phyloP scores from a whole-genome alignment of 2,113 vertebrate genomes.

The Eidolon helvum region DNA sequence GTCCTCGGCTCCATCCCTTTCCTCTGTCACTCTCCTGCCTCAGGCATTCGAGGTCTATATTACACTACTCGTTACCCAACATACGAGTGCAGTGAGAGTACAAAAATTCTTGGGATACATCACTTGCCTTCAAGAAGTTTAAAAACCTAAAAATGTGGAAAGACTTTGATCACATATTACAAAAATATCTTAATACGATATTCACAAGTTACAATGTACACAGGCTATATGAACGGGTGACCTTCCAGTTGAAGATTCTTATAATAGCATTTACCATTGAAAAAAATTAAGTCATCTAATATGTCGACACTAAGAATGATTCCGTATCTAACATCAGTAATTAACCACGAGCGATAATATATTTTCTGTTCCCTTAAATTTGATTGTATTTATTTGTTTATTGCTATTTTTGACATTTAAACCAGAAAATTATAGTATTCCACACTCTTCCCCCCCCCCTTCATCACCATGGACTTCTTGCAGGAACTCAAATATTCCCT shows the following conservation, averaged over 20 bases:
- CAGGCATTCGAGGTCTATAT: too few relatives aligned
- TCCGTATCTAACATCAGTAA: neutral
- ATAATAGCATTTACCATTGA: neutral
- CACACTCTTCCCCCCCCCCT: neutral
- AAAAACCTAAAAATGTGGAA: neutral
- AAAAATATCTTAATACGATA: neutral
- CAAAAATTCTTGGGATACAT: neutral
- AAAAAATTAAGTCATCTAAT: neutral
- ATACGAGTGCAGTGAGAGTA: neutral
- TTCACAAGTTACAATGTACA: neutral
- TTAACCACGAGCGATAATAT: neutral
- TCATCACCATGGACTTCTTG: neutral
- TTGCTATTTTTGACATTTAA: constrained; percentile 22
- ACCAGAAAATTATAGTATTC: neutral
- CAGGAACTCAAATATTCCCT: neutral
- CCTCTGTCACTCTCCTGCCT: neutral
- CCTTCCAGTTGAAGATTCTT: neutral
- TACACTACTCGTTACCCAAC: neutral
- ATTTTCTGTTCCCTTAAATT: neutral
- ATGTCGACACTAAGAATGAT: neutral
- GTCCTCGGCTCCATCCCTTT: neutral
- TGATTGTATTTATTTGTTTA: neutral
- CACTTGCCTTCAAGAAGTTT: neutral
- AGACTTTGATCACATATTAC: neutral
- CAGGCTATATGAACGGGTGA: too few relatives aligned